phyloP scores from a whole-genome alignment of 1,140 invertebrate species.

The Phocides pigmalion region DNA sequence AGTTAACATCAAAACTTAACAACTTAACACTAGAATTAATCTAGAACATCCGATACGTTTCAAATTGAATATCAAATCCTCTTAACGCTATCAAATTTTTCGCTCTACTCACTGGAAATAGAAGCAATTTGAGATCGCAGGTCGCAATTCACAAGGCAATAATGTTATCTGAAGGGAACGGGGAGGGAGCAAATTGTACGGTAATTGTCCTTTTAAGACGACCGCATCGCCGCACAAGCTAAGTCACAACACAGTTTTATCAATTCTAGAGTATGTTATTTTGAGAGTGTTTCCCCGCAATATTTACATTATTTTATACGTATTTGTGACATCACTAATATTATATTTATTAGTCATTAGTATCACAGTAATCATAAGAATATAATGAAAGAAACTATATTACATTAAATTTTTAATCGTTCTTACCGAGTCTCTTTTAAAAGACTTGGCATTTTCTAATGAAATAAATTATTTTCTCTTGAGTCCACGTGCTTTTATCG shows the following conservation, averaged over 20 bases:
- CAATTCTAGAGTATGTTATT: conserved; percentile 8
- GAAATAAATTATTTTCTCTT: no score
- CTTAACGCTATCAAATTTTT: conserved; percentile 8
- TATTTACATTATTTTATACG: no score
- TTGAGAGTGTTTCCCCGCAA: neutral
- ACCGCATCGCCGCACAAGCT: conserved; percentile 9
- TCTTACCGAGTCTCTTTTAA: no score
- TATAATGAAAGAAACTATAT: no score
- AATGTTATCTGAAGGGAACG: conserved; percentile 21
- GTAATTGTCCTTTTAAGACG: conserved; percentile 32
- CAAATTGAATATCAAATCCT: conserved; percentile 1
- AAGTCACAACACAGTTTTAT: conserved; percentile 12
- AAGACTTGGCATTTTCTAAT: no score
- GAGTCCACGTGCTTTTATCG: no score
- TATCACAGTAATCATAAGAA: no score
- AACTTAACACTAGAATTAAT: neutral
- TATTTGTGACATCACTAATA: no score
- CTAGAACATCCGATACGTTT: neutral
- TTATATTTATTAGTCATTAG: no score
- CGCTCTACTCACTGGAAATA: conserved; percentile 21
- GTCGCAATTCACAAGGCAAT: conserved; percentile 29
- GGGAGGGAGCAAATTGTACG: conserved; percentile 23
- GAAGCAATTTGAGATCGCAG: conserved; percentile 27
- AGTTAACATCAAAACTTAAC: no score
- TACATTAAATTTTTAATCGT: no score